Conservation (phyloP, 2,797 vertebrate genomes). For the Rhabdomys pumilio region DNA sequence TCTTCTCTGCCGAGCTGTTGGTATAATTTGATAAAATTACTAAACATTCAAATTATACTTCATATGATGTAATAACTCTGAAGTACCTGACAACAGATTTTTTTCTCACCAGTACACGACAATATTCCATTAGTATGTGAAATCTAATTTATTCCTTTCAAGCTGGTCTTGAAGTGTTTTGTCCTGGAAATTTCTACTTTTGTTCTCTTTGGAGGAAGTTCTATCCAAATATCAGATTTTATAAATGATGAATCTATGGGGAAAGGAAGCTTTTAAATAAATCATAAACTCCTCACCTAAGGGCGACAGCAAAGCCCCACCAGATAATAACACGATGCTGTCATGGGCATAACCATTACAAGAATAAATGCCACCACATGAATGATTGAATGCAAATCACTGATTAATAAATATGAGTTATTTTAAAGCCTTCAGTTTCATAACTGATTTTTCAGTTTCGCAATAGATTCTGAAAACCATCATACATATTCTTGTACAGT, state of each 20-base stretch:
- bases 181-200: background rate
- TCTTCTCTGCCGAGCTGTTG: background rate
- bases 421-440: background rate
- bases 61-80: background rate
- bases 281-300: background rate
- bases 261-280: background rate
- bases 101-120: background rate
- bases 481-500: background rate
- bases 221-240: background rate
- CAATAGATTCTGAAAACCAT: background rate
- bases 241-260: background rate
- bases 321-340: background rate
- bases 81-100: background rate
- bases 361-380: background rate
- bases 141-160: background rate
- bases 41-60: background rate
- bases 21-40: background rate
- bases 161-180: background rate
- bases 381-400: background rate
- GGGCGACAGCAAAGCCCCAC: accelerated
- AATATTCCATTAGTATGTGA: background rate
- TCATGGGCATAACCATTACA: background rate
- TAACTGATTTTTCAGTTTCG: background rate
- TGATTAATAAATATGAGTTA: background rate
- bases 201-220: background rate